These are phyloP conservation scores for Melanostoma mellinum DNA, from an alignment of 2,888 invertebrate species.

Conservation along the genomic window DNA sequence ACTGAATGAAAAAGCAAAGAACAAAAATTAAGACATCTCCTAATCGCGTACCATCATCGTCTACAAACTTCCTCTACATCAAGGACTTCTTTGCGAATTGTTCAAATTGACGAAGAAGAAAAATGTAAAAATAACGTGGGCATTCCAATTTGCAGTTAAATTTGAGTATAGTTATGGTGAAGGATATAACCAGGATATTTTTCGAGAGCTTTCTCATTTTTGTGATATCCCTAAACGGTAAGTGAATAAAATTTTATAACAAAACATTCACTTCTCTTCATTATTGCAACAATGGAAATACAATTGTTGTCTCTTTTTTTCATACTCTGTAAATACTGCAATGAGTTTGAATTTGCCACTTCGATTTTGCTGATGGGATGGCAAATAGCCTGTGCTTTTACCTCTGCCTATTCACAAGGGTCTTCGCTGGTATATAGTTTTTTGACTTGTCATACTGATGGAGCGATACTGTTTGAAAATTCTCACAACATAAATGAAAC, in stretches of 20 bases:
- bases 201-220: slow-evolving; percentile 71
- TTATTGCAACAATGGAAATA: neutral
- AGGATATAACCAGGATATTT: slow-evolving; percentile 71
- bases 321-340: neutral
- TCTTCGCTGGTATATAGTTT: too few species aligned
- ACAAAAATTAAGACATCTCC: slow-evolving; percentile 31
- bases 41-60: slow-evolving; percentile 4
- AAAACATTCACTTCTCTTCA: slow-evolving; percentile 35
- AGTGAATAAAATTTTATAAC: slow-evolving; percentile 68
- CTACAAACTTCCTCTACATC: neutral
- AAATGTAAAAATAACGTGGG: slow-evolving; percentile 70
- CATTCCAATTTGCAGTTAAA: slow-evolving; percentile 71
- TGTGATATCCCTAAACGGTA: slow-evolving; percentile 72
- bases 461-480: slow-evolving; percentile 32
- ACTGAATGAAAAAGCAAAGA: neutral
- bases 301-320: too few species aligned
- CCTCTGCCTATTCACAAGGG: too few species aligned
- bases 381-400: slow-evolving; percentile 15
- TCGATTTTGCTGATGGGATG: slow-evolving; percentile 30
- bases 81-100: slow-evolving; percentile 31
- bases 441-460: slow-evolving; percentile 12
- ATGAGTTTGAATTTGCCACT: slow-evolving; percentile 55
- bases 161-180: slow-evolving; percentile 73
- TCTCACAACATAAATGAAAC: slow-evolving; percentile 38
- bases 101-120: slow-evolving; percentile 60